These are phyloP conservation scores for Lepus americanus DNA, from an alignment of 2,113 vertebrate species.

Conservation along the genomic window DNA sequence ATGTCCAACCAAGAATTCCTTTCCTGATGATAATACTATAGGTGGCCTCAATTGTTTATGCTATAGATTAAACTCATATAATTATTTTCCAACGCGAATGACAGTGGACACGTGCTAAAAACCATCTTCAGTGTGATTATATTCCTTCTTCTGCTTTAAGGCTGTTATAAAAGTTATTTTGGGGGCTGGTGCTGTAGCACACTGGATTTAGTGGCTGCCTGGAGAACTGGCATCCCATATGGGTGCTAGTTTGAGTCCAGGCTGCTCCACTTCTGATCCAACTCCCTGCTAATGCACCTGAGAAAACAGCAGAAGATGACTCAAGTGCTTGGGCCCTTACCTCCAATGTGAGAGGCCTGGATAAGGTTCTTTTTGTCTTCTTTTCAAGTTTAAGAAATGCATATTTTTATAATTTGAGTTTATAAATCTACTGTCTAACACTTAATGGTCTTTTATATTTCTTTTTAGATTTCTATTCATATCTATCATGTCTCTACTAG, in stretches of 20 bases:
- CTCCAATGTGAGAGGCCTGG: too few species aligned
- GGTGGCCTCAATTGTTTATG: not conserved
- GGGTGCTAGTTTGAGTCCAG: too few species aligned
- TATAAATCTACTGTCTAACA: not conserved
- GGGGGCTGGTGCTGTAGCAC: too few species aligned
- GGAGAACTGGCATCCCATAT: too few species aligned
- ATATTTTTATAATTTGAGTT: not conserved
- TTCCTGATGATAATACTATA: not conserved
- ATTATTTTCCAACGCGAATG: not conserved
- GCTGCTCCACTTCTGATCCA: too few species aligned
- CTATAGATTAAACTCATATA: not conserved
- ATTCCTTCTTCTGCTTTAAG: not conserved
- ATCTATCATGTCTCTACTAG: not conserved
- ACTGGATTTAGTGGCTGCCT: too few species aligned
- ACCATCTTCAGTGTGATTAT: not conserved
- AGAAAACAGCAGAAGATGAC: too few species aligned
- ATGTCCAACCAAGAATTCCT: not conserved
- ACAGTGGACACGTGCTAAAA: not conserved
- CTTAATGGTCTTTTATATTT: not conserved
- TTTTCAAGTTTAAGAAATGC: not conserved
- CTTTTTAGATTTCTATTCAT: not conserved
- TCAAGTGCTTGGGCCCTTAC: too few species aligned
- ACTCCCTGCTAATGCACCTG: too few species aligned
- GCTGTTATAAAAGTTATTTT: not conserved
- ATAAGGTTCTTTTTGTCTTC: not conserved